Percentiles rank a stretch among this genome's conserved stretches.
phyloP scores from a whole-genome alignment of 2,888 invertebrate species.

The Yponomeuta plumbellus region DNA sequence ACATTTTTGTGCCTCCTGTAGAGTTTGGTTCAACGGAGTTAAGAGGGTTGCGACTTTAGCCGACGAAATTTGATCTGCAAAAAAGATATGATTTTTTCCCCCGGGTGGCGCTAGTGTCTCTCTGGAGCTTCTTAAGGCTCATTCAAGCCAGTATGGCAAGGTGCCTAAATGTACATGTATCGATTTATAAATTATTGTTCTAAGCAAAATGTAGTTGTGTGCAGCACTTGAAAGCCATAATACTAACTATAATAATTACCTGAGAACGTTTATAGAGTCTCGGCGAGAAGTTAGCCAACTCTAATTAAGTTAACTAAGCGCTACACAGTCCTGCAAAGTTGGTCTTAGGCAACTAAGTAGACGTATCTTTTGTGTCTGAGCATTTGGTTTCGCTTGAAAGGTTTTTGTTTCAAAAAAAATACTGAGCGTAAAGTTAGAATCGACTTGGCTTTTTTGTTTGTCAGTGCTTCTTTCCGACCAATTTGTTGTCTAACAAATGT shows the following conservation, averaged over 20 bases:
- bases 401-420: not conserved
- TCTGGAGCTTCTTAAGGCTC: too few relatives aligned
- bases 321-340: slow-evolving; percentile 33
- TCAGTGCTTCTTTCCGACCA: too few relatives aligned
- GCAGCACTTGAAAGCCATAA: slow-evolving; percentile 10
- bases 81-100: too few relatives aligned
- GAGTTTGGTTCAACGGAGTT: too few relatives aligned
- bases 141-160: not conserved
- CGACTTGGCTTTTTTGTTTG: not conserved
- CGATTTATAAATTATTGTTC: not conserved
- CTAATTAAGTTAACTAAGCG: slow-evolving; percentile 59
- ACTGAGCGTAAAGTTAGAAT: not conserved
- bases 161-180: not conserved
- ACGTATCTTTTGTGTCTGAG: slow-evolving; percentile 6
- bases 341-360: slow-evolving; percentile 25
- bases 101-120: too few relatives aligned
- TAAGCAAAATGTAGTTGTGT: not conserved
- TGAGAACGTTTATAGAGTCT: slow-evolving; percentile 42
- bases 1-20: too few relatives aligned
- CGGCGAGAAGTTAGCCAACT: slow-evolving; percentile 44
- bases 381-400: not conserved
- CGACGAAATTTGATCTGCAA: too few relatives aligned
- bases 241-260: slow-evolving; percentile 25
- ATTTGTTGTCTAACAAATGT: too few relatives aligned
- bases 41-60: too few relatives aligned